Evolutionary conservation across 2,888 invertebrate genomes (phyloP).

Genomic region (Ellobium chinense): DNA sequence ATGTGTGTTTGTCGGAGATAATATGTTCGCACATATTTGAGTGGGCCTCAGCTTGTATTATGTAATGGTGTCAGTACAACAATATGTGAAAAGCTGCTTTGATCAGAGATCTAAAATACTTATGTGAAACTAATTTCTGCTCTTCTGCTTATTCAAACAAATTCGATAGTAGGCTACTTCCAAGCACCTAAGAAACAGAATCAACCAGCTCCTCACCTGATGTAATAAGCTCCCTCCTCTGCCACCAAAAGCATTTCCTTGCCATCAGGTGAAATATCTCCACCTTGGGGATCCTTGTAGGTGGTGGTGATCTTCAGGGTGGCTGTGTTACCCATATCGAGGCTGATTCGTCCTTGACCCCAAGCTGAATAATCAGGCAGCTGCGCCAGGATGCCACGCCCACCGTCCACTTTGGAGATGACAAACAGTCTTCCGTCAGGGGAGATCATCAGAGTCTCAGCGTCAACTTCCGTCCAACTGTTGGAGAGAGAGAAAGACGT

Average conservation of each 20-base stretch:
- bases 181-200: too few relatives aligned
- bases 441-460: constrained; percentile 17
- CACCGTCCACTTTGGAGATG: constrained; percentile 19
- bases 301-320: constrained; percentile 7
- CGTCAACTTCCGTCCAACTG: constrained; percentile 14
- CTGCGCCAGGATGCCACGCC: not conserved
- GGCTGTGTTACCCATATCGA: not conserved
- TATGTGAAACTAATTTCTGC: too few relatives aligned
- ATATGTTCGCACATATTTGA: too few relatives aligned
- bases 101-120: too few relatives aligned
- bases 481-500: too few relatives aligned
- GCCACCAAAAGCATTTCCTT: not conserved
- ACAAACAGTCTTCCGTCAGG: not conserved
- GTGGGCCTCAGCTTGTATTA: too few relatives aligned
- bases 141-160: too few relatives aligned
- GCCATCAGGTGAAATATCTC: constrained; percentile 16
- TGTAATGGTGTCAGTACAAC: too few relatives aligned
- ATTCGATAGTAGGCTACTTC: too few relatives aligned
- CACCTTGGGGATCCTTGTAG: constrained; percentile 22
- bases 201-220: too few relatives aligned
- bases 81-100: too few relatives aligned
- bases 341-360: not conserved
- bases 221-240: constrained; percentile 2
- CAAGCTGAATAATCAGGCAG: not conserved
- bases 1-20: too few relatives aligned